A percentile compares a stretch with the other conserved stretches of the same genome.
Evolutionary conservation across 2,113 vertebrate species (phyloP).

Genomic region (Mus spicilegus): DNA sequence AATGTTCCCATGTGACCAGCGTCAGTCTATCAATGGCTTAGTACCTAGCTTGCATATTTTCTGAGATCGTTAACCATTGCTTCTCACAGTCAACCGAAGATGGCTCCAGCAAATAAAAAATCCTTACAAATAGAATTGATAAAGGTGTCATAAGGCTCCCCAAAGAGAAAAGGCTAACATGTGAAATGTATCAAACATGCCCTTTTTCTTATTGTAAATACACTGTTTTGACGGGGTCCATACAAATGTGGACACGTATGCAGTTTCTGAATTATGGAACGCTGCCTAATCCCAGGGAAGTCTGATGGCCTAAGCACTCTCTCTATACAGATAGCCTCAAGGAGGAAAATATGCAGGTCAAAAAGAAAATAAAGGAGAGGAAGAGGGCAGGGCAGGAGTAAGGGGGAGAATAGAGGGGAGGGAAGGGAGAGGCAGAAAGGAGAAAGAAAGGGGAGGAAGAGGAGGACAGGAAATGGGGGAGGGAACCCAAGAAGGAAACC

Average conservation of each 20-base stretch:
- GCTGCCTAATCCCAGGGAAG: constrained; percentile 84
- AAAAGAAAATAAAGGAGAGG: neutral
- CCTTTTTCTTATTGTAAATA: neutral
- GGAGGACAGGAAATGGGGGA: neutral
- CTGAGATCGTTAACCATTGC: neutral
- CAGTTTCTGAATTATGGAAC: constrained; percentile 82
- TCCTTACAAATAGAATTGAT: neutral
- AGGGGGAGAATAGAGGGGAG: rapidly evolving
- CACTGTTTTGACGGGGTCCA: constrained; percentile 43
- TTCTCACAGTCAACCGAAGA: neutral
- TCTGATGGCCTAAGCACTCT: neutral
- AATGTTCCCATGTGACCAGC: neutral
- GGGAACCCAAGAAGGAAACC: neutral
- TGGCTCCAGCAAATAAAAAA: neutral
- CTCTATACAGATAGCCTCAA: neutral
- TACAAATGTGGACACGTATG: constrained; percentile 83
- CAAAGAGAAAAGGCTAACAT: neutral
- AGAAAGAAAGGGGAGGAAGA: neutral
- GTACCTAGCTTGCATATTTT: neutral
- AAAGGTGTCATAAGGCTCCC: neutral
- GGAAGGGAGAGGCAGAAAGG: neutral
- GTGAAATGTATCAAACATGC: neutral
- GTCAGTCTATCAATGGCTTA: neutral
- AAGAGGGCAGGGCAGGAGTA: neutral
- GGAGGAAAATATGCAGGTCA: neutral